A percentile compares a stretch with the other conserved stretches of the same genome.
Conservation (phyloP, 2,888 invertebrate species). For the Cistogaster globosa region DNA sequence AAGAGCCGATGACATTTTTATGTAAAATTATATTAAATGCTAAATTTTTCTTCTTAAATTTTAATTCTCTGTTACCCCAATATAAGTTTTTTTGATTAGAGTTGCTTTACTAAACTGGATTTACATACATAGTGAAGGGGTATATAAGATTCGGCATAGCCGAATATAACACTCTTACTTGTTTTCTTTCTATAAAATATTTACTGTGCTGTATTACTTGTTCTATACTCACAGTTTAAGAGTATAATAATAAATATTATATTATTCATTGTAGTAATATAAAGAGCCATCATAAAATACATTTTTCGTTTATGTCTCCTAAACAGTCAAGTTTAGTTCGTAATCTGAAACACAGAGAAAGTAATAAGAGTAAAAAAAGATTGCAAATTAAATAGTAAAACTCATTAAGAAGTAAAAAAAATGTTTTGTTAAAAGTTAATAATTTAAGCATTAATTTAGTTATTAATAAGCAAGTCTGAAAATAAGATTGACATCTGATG, state of each 20-base stretch:
- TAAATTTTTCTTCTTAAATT: too few species aligned
- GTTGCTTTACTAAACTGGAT: too few species aligned
- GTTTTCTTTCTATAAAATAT: conserved; percentile 17
- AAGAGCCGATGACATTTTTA: too few species aligned
- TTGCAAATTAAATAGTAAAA: conserved; percentile 26
- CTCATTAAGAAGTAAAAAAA: background rate
- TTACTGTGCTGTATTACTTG: conserved; percentile 22
- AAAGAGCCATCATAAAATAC: conserved; percentile 54
- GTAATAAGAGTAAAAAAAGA: conserved; percentile 15
- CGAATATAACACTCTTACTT: too few species aligned
- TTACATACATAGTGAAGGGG: too few species aligned
- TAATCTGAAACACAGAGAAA: conserved; percentile 51
- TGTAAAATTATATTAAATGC: too few species aligned
- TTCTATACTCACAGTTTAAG: conserved; percentile 2
- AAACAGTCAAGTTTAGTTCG: conserved; percentile 53
- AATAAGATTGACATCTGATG: conserved; percentile 24
- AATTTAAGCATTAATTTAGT: background rate
- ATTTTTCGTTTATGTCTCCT: conserved; percentile 43
- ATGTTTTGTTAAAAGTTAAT: background rate
- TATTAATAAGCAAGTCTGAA: conserved; percentile 31
- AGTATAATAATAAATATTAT: conserved; percentile 38
- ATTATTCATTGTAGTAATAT: conserved; percentile 54
- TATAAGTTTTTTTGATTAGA: too few species aligned
- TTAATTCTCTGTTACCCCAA: too few species aligned
- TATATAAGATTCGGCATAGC: too few species aligned